Conservation (phyloP, 1,140 invertebrate genomes). For the Physella acuta region DNA sequence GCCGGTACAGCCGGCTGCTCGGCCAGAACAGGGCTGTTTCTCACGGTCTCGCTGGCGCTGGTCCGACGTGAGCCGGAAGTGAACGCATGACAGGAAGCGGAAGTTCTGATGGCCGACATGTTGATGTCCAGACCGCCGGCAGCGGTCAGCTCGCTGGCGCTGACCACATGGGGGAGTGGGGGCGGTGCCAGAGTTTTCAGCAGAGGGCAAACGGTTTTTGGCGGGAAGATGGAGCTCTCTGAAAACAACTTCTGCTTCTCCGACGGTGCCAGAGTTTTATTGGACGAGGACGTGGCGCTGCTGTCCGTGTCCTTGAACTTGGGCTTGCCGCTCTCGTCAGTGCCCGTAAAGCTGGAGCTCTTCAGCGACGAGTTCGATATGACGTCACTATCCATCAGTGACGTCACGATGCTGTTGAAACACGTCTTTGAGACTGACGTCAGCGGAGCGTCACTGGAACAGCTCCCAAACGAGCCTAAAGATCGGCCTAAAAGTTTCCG, state of each 20-base stretch:
- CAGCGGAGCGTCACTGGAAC: constrained; percentile 28
- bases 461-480: constrained; percentile 15
- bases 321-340: neutral
- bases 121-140: too few relatives aligned
- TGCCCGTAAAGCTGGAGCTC: neutral
- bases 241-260: neutral
- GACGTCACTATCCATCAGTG: neutral
- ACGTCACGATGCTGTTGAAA: constrained; percentile 12
- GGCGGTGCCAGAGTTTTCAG: neutral
- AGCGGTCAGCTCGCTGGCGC: neutral
- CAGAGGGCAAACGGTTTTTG: too few relatives aligned
- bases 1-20: neutral
- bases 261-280: neutral
- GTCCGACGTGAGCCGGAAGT: too few relatives aligned
- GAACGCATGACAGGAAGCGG: too few relatives aligned
- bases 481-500: constrained; percentile 29
- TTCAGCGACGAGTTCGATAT: neutral
- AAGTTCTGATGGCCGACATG: neutral
- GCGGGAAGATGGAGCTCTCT: neutral
- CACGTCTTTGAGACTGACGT: constrained; percentile 14
- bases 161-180: neutral
- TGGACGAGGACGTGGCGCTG: too few relatives aligned
- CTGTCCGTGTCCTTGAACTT: neutral
- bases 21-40: neutral
- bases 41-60: neutral